Percentiles rank a stretch among this genome's conserved stretches.
These are phyloP conservation scores for Brenthis ino DNA, from an alignment of 2,888 invertebrate species.

Conservation along the genomic window DNA sequence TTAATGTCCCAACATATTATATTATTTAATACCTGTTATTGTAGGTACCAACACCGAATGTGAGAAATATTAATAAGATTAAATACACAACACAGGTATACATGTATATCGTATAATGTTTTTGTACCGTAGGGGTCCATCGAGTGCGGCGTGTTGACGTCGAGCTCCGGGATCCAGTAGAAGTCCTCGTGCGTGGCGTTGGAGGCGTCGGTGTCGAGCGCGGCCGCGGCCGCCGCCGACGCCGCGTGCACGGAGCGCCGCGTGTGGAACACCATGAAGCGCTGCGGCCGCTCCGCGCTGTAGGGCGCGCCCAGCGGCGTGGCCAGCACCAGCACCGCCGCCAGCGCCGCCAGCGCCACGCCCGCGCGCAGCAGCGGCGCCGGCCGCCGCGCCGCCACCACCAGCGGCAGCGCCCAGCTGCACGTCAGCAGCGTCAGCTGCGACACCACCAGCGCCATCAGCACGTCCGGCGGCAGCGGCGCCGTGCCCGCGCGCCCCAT, in stretches of 20 bases:
- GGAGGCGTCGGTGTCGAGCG: slow-evolving; percentile 74
- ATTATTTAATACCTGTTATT: too few relatives aligned
- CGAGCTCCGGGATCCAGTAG: slow-evolving; percentile 89
- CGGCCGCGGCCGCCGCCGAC: slow-evolving; percentile 50
- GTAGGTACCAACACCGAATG: too few relatives aligned
- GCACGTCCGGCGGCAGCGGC: slow-evolving; percentile 86
- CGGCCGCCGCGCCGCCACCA: slow-evolving; percentile 48
- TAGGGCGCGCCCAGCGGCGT: slow-evolving; percentile 88
- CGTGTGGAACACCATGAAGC: slow-evolving; percentile 87
- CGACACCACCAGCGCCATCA: slow-evolving; percentile 56
- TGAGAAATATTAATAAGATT: too few relatives aligned
- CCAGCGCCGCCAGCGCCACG: slow-evolving; percentile 38
- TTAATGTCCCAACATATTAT: too few relatives aligned
- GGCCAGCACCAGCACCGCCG: slow-evolving; percentile 53
- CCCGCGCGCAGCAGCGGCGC: slow-evolving; percentile 30
- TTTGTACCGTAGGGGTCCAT: slow-evolving; percentile 46
- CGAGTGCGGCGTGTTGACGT: slow-evolving; percentile 85
- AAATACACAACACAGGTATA: neutral
- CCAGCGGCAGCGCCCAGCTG: slow-evolving; percentile 63
- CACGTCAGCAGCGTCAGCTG: slow-evolving; percentile 66
- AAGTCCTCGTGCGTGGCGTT: slow-evolving; percentile 61
- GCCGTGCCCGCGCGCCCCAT: slow-evolving; percentile 89
- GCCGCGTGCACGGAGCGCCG: slow-evolving; percentile 75
- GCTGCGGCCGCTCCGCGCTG: slow-evolving; percentile 84
- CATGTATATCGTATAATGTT: too few relatives aligned